phyloP scores from a whole-genome alignment of 2,113 vertebrate genomes.

The Pachypanchax playfairii region DNA sequence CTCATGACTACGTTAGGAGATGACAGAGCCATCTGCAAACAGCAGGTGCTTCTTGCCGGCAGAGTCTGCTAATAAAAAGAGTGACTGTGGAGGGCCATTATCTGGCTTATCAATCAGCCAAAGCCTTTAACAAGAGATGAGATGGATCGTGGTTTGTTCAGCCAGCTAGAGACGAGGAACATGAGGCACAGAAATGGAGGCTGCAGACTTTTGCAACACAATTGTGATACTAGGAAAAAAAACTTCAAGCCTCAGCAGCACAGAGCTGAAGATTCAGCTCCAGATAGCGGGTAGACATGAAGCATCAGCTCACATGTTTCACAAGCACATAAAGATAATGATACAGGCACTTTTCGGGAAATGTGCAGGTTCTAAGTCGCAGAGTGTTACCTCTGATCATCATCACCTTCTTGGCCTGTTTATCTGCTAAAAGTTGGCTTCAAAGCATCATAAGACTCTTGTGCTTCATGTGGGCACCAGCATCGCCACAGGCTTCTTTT shows the following conservation, averaged over 20 bases:
- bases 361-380: background rate
- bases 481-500: constrained; percentile 20
- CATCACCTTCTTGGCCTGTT: constrained; percentile 8
- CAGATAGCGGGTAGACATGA: too few relatives aligned
- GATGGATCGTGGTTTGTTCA: constrained; percentile 7
- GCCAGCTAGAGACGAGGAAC: constrained; percentile 5
- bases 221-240: background rate
- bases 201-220: background rate
- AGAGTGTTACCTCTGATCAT: constrained; percentile 16
- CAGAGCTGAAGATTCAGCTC: background rate
- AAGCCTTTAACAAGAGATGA: constrained; percentile 19
- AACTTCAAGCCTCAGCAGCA: constrained; percentile 26
- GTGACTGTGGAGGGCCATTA: constrained; percentile 29
- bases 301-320: too few relatives aligned
- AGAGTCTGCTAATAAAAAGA: constrained; percentile 53
- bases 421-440: constrained; percentile 14
- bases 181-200: background rate
- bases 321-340: background rate
- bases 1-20: constrained; percentile 15
- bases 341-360: background rate
- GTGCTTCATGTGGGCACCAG: constrained; percentile 8
- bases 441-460: background rate
- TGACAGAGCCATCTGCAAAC: constrained; percentile 43
- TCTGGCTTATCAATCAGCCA: constrained; percentile 47
- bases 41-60: constrained; percentile 49